Base-by-base conservation (phyloP, 2,797 vertebrate species). In the Intellagama lesueurii region DNA sequence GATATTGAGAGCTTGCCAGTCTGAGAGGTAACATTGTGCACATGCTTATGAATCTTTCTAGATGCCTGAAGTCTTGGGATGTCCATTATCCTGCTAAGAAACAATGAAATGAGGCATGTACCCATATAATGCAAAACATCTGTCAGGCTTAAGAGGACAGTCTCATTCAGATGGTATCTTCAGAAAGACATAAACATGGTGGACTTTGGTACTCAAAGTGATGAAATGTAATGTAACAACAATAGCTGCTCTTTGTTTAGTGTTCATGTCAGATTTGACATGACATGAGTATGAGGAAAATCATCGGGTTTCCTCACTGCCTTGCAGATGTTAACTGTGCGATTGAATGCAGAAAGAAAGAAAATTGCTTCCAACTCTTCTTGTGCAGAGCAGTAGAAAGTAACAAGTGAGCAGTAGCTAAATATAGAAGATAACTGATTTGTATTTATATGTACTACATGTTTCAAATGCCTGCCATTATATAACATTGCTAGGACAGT, bases 261-360 rank as follows among this genome's bases (percentile, higher is more conserved):
- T 56, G 75, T 78, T 89, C 81, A 79, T 60, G 64, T 89, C 81
- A 84, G 73, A 22, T 79, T 78, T 82, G 88, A 76, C 60, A 81
- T 82, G 88, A 76, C 60, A 81, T 30, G 44, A 56, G 78, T 82
- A 40, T 44, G 44, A 76, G 32, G 56, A 81, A 86, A 86, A 90
- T 44, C 19, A 69, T n/a, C 30, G 32, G 79, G 56, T 78, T 30
- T 69, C 56, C 70, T 81, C 32, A 22, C 78, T 70, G 52, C n/a
- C 60, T 68, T 77, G 26, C 84, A 90, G 28, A 82, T 86, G 70
- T 84, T 84, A 83, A 78, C 24, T 56, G n/a, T 75, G 70, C 3
- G 82, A 88, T 91, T 82, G 56, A 87, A 95, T 92, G 83, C 90
- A 94, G 94, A 92, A 92, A 92, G 87, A 84, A 92, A 64, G 69